Conservation (phyloP, 1,140 invertebrate species). For the Calliphora vicina region DNA sequence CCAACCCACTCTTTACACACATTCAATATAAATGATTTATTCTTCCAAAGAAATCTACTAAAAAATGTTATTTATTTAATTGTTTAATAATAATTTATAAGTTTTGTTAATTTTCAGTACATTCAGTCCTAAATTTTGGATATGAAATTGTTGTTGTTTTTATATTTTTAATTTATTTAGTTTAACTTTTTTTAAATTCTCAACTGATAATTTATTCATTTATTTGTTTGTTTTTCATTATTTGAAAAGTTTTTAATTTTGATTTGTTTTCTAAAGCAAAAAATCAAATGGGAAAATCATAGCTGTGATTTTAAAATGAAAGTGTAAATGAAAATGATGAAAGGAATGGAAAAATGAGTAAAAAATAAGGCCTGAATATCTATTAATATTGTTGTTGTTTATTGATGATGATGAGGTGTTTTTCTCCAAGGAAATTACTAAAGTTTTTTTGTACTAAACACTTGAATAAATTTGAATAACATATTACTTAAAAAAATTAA, state of each 20-base stretch:
- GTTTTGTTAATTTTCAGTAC: neutral
- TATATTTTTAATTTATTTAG: neutral
- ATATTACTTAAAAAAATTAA: neutral
- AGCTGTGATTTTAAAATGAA: no score
- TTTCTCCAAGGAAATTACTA: neutral
- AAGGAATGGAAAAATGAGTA: no score
- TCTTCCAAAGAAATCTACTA: neutral
- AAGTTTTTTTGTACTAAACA: neutral
- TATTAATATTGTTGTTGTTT: neutral
- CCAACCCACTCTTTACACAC: neutral
- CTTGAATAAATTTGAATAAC: neutral
- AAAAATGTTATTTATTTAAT: neutral
- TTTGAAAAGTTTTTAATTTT: neutral
- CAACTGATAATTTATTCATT: no score
- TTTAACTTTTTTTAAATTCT: neutral
- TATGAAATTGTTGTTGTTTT: slow-evolving; percentile 33
- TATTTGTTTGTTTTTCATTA: no score
- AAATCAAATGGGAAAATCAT: no score
- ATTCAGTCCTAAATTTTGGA: slow-evolving; percentile 37
- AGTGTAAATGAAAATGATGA: no score
- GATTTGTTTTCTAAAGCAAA: neutral
- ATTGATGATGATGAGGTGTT: neutral
- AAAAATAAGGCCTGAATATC: no score
- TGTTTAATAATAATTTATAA: neutral
- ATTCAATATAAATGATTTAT: slow-evolving; percentile 8